Percentiles rank a stretch among this genome's conserved stretches.
These are phyloP conservation scores for Drosophila macrospina DNA, from an alignment of 2,888 invertebrate species.

Conservation along the genomic window DNA sequence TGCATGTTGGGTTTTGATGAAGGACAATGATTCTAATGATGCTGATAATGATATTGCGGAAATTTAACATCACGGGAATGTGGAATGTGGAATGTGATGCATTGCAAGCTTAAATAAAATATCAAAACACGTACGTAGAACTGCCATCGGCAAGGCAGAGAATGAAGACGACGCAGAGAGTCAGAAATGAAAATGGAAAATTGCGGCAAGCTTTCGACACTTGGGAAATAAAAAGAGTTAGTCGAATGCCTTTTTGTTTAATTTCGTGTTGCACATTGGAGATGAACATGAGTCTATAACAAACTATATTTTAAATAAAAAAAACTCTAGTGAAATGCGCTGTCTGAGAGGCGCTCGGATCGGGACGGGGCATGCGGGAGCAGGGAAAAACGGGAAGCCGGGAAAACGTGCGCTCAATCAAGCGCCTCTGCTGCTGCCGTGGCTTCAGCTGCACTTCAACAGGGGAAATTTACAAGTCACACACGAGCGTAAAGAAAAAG, in stretches of 20 bases:
- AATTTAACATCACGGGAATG: conserved; percentile 29
- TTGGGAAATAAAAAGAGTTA: conserved; percentile 74
- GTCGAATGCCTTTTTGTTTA: conserved; percentile 47
- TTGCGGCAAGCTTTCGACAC: conserved; percentile 60
- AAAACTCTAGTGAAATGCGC: conserved; percentile 55
- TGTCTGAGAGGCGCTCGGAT: conserved; percentile 47
- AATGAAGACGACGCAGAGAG: background rate
- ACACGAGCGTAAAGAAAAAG: conserved; percentile 46
- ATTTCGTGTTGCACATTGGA: conserved; percentile 48
- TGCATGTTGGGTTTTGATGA: conserved; percentile 22
- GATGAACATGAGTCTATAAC: conserved; percentile 23
- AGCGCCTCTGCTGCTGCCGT: conserved; percentile 66
- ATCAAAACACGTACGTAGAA: conserved; percentile 60
- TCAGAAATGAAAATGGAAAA: conserved; percentile 51
- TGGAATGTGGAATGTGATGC: conserved; percentile 21
- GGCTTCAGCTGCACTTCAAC: conserved; percentile 52
- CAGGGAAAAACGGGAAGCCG: conserved; percentile 26
- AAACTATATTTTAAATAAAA: conserved; percentile 54
- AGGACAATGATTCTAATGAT: conserved; percentile 45
- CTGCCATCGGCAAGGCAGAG: conserved; percentile 5
- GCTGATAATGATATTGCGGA: conserved; percentile 58
- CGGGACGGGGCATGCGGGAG: conserved; percentile 7
- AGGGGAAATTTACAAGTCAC: conserved; percentile 79
- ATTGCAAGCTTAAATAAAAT: conserved; percentile 44
- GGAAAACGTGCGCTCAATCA: conserved; percentile 79